These are phyloP conservation scores for Oncorhynchus tshawytscha DNA, from an alignment of 2,113 vertebrate species.

Conservation along the genomic window DNA sequence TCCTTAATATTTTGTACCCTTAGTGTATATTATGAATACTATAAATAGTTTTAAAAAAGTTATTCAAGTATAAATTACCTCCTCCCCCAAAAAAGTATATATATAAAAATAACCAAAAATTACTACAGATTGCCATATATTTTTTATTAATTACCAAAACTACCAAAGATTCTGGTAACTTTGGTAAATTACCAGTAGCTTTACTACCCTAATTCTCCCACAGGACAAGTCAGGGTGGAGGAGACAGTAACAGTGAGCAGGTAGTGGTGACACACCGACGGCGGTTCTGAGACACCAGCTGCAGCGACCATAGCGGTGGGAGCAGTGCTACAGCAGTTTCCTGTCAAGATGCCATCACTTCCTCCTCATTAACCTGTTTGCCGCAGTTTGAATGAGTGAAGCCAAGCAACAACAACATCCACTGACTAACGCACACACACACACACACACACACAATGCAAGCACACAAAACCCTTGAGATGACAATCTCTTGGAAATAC, in stretches of 20 bases:
- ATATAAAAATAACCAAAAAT: too few species aligned
- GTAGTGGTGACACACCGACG: constrained; percentile 37
- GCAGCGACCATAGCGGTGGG: constrained; percentile 63
- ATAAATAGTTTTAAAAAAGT: too few species aligned
- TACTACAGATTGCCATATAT: too few species aligned
- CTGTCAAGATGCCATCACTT: constrained; percentile 73
- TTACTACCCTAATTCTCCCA: too few species aligned
- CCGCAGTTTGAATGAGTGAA: constrained; percentile 61
- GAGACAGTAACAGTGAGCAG: not conserved
- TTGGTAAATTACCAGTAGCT: too few species aligned
- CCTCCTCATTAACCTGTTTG: constrained; percentile 68
- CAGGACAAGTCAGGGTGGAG: not conserved
- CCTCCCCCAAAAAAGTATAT: too few species aligned
- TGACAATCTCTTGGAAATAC: not conserved
- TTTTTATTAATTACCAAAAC: too few species aligned
- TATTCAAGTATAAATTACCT: too few species aligned
- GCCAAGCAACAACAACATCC: constrained; percentile 26
- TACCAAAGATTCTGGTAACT: too few species aligned
- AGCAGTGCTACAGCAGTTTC: constrained; percentile 58
- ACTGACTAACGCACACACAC: constrained; percentile 14
- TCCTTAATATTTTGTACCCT: too few species aligned
- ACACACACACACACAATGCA: not conserved
- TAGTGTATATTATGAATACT: too few species aligned
- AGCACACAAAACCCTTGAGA: not conserved
- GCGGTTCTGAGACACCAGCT: constrained; percentile 53